A percentile compares a stretch with the other conserved stretches of the same genome.
Conservation (phyloP, 2,797 vertebrate species). For the Acrocephalus scirpaceus region DNA sequence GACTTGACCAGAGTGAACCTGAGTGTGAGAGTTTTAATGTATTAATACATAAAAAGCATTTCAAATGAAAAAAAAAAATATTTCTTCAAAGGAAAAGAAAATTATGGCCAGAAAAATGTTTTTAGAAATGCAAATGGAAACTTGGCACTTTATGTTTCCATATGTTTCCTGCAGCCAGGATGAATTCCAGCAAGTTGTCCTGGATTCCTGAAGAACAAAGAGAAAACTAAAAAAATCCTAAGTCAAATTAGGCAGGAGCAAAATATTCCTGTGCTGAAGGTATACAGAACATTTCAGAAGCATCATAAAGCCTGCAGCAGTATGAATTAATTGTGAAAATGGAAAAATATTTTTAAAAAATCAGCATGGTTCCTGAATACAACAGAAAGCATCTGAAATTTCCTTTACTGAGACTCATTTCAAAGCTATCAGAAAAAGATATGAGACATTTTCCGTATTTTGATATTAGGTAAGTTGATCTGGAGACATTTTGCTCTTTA, state of each 20-base stretch:
- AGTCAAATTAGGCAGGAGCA: background rate
- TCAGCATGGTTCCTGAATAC: background rate
- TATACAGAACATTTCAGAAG: background rate
- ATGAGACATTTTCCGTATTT: background rate
- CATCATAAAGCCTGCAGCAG: background rate
- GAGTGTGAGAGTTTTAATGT: background rate
- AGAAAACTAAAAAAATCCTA: background rate
- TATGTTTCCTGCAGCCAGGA: background rate
- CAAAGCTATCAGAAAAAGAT: background rate
- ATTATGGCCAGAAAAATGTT: background rate
- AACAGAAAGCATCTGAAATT: background rate
- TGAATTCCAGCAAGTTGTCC: background rate
- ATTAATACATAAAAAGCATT: conserved; percentile 11
- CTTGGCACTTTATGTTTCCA: background rate
- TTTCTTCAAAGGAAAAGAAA: background rate
- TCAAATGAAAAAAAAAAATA: background rate
- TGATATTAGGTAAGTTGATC: background rate
- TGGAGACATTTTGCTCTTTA: background rate
- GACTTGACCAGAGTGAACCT: background rate
- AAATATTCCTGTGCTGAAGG: background rate
- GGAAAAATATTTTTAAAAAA: background rate
- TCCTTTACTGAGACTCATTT: background rate
- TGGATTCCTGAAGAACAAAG: background rate
- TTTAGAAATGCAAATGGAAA: conserved; percentile 34
- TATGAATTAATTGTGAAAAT: background rate